These are phyloP conservation scores for Tenualosa ilisha DNA, from an alignment of 2,797 vertebrate species.

Conservation along the genomic window DNA sequence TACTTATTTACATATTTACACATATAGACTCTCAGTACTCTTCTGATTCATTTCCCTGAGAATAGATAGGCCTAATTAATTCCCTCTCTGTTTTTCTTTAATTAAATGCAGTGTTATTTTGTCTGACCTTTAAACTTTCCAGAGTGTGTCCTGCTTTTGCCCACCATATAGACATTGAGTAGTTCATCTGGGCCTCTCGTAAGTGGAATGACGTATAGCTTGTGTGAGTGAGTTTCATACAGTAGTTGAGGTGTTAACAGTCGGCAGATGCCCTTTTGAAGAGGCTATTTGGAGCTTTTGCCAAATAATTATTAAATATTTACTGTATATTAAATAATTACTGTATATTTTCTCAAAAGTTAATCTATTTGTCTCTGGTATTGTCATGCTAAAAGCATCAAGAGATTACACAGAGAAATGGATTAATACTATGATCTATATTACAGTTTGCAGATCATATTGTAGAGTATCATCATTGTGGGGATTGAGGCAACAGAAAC, in stretches of 20 bases:
- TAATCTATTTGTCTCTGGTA: background rate
- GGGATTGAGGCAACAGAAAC: background rate
- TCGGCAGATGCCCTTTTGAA: background rate
- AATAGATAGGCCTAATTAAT: background rate
- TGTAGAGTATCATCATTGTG: background rate
- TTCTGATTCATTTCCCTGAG: constrained; percentile 17
- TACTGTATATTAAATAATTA: background rate
- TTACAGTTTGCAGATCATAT: background rate
- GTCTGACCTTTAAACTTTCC: background rate
- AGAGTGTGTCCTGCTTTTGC: background rate
- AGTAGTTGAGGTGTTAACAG: no score
- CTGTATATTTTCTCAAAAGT: background rate
- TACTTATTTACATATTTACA: no score
- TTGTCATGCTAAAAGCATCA: background rate
- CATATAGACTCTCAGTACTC: constrained; percentile 37
- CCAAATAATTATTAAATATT: no score
- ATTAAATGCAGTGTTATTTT: background rate
- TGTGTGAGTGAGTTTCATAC: no score
- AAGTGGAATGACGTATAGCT: background rate
- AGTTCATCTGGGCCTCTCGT: background rate
- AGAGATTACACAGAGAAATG: background rate
- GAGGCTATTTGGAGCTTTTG: background rate
- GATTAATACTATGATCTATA: no score
- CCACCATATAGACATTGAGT: background rate
- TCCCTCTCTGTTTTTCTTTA: background rate